phyloP scores from a whole-genome alignment of 1,140 invertebrate genomes.

The Drosophila dunni region DNA sequence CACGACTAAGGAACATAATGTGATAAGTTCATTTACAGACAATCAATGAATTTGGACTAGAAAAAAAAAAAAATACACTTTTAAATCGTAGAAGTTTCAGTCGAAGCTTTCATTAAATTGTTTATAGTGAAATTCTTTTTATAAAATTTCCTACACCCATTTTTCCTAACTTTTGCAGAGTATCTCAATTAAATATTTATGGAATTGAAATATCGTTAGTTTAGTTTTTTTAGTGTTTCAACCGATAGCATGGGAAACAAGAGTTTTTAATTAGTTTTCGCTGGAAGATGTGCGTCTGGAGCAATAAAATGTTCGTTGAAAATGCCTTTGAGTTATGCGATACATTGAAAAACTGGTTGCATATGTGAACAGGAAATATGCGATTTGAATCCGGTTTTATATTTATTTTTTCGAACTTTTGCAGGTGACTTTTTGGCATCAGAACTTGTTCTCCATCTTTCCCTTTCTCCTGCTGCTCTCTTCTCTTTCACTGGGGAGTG shows the following conservation, averaged over 20 bases:
- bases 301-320: slow-evolving; percentile 26
- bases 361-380: slow-evolving; percentile 64
- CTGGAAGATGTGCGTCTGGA: slow-evolving; percentile 7
- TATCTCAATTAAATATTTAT: slow-evolving; percentile 28
- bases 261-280: slow-evolving; percentile 69
- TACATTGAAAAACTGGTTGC: slow-evolving; percentile 62
- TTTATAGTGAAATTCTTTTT: too few species aligned
- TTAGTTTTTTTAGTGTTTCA: slow-evolving; percentile 48
- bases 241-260: slow-evolving; percentile 50
- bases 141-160: background rate
- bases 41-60: too few species aligned
- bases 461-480: slow-evolving; percentile 13
- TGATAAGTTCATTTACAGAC: too few species aligned
- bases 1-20: background rate
- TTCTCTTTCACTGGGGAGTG: slow-evolving; percentile 21
- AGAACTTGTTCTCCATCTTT: slow-evolving; percentile 62
- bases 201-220: slow-evolving; percentile 57
- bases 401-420: slow-evolving; percentile 48
- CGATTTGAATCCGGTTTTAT: slow-evolving; percentile 69
- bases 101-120: too few species aligned
- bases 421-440: slow-evolving; percentile 35
- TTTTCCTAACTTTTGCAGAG: slow-evolving; percentile 4
- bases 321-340: slow-evolving; percentile 60
- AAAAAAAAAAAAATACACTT: too few species aligned
- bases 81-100: too few species aligned